These are phyloP conservation scores for Carassius gibelio DNA, from an alignment of 2,113 vertebrate genomes.

Conservation along the genomic window DNA sequence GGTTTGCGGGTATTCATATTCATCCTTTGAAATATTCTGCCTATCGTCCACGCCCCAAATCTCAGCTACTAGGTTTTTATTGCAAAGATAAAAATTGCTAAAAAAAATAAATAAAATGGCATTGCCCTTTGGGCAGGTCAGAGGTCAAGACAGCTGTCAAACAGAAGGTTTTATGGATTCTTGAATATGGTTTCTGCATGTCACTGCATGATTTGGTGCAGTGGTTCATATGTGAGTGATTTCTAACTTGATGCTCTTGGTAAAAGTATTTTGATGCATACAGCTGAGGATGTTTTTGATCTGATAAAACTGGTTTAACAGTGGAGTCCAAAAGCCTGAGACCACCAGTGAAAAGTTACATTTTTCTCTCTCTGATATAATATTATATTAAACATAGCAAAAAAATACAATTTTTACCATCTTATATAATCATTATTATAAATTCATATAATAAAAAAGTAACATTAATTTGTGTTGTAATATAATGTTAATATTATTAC, in stretches of 20 bases:
- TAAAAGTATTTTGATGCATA: background rate
- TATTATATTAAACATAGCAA: too few species aligned
- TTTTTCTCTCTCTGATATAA: too few species aligned
- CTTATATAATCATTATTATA: too few species aligned
- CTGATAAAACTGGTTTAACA: background rate
- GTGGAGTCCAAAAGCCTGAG: background rate
- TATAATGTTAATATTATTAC: too few species aligned
- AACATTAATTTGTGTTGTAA: too few species aligned
- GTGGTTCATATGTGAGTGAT: background rate
- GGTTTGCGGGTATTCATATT: background rate
- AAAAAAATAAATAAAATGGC: background rate
- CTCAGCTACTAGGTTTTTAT: background rate
- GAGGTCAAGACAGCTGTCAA: background rate
- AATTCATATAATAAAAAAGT: background rate
- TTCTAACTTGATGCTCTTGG: background rate
- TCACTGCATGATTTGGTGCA: background rate
- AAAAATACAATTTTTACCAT: too few species aligned
- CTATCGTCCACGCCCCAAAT: background rate
- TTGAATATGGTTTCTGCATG: constrained; percentile 5
- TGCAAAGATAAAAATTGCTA: background rate
- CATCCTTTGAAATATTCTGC: background rate
- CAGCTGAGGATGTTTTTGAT: background rate
- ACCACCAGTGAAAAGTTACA: background rate
- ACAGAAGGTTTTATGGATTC: background rate
- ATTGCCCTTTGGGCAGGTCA: background rate